A percentile compares a stretch with the other conserved stretches of the same genome.
Conservation (phyloP, 2,888 invertebrate species). For the Zygogramma bicolorata region DNA sequence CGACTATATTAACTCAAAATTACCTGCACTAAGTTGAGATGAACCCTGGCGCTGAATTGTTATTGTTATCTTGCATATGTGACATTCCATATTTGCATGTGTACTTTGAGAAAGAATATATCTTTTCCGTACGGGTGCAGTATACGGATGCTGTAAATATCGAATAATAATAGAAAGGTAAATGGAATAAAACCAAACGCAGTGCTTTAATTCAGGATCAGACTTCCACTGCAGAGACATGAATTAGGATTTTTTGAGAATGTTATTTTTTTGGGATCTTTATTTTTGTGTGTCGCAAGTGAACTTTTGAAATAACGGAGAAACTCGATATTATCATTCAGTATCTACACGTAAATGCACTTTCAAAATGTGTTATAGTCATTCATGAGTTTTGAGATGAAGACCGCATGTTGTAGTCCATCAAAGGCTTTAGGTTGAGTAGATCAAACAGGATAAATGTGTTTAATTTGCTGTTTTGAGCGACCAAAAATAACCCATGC, state of each 20-base stretch:
- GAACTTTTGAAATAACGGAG: too few species aligned
- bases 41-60: slow-evolving; percentile 36
- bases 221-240: not conserved
- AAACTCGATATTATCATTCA: too few species aligned
- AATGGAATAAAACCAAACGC: slow-evolving; percentile 24
- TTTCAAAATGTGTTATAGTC: too few species aligned
- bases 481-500: too few species aligned
- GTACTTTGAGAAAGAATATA: slow-evolving; percentile 20
- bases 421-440: too few species aligned
- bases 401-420: too few species aligned
- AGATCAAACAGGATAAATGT: too few species aligned
- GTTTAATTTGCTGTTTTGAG: too few species aligned
- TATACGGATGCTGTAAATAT: slow-evolving; percentile 32
- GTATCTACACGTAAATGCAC: too few species aligned
- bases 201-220: slow-evolving; percentile 21
- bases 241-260: not conserved
- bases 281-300: too few species aligned
- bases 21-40: slow-evolving; percentile 17
- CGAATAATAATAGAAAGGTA: slow-evolving; percentile 17
- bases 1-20: not conserved
- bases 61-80: slow-evolving; percentile 26
- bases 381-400: too few species aligned
- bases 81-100: slow-evolving; percentile 17
- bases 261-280: not conserved
- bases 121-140: slow-evolving; percentile 15